Evolutionary conservation across 2,888 invertebrate genomes (phyloP), one percentile per base, ranked within the genome.

Genomic region (Sinotaia quadrata): DNA sequence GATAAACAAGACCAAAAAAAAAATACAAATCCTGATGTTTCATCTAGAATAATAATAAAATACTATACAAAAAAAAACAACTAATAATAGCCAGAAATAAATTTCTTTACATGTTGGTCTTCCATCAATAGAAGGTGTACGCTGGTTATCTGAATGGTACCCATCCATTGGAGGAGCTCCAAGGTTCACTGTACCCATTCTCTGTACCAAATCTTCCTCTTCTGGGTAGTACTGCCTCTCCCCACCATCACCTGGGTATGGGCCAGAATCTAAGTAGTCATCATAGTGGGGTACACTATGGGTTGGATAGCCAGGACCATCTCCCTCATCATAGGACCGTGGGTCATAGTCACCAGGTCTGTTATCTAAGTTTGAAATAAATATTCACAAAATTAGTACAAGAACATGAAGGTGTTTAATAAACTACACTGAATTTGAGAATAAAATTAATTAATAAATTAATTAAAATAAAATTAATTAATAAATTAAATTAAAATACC

Each of bases 81-180:
- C 29, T 31, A n/a, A 29, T 10, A 41, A 41, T 10, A 41, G 10
- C 41, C 8, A 18, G 10, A 12, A 10, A 7, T 4, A 18, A 15
- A 5, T 8, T 7, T 41, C 69, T 67, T 71, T 54, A 75, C 75
- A 63, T 47, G 62, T 65, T n/a, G 68, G 63, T 44, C 75, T 61
- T 27, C 76, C 73, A 54, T 71, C 72, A 7, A 74, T 68, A 27
- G 82, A 80, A 0, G 84, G 82, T 12, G 84, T 77, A 41, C 71
- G 62, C 8, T 76, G 63, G 27, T 79, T 79, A 58, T 82, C 81
- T 15, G 80, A 79, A 36, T 71, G 72, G 47, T 75, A 76, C 10
- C 76, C 76, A 49, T 75, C 57, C 18, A 34, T 58, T 33, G 71
- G 60, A 2, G 76, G 72, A 12, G 76, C 78, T n/a, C 68, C 67